These are phyloP conservation scores for Desoria tigrina DNA, from an alignment of 2,888 invertebrate genomes.

Conservation along the genomic window DNA sequence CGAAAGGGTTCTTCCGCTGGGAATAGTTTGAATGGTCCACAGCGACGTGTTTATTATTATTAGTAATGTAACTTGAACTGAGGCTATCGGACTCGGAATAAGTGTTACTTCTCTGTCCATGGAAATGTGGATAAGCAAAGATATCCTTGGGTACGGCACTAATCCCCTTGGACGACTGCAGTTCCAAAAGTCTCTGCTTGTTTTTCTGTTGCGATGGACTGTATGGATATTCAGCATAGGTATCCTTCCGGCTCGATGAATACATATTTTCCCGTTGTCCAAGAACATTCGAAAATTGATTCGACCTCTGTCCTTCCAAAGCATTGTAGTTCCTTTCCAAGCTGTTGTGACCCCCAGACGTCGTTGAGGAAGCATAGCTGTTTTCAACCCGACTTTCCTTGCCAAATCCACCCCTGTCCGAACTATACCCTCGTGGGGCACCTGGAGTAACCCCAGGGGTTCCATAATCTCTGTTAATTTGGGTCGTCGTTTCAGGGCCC, in stretches of 20 bases:
- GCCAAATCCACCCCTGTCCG: conserved; percentile 7
- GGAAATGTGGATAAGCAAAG: conserved; percentile 41
- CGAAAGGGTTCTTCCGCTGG: conserved; percentile 28
- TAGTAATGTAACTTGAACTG: conserved; percentile 36
- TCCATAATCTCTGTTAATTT: conserved; percentile 6
- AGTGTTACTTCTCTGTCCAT: conserved; percentile 44
- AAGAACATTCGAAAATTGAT: conserved; percentile 45
- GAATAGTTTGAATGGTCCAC: conserved; percentile 36
- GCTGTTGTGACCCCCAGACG: conserved; percentile 17
- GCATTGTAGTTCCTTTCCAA: not conserved
- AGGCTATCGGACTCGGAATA: conserved; percentile 34
- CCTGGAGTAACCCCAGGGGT: conserved; percentile 16
- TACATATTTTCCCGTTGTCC: conserved; percentile 48
- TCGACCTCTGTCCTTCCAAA: conserved; percentile 34
- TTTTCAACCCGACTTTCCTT: not conserved
- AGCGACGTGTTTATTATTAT: conserved; percentile 38
- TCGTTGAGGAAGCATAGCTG: conserved; percentile 20
- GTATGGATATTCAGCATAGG: conserved; percentile 42
- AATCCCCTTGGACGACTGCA: conserved; percentile 36
- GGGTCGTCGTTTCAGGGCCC: conserved; percentile 11
- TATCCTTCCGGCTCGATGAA: conserved; percentile 36
- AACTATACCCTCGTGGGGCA: too few relatives aligned
- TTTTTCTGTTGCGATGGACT: conserved; percentile 48
- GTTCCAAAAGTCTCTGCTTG: conserved; percentile 36
- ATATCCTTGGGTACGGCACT: conserved; percentile 24